Base-by-base conservation (phyloP, 2,797 vertebrate species). In the Mallotus villosus region DNA sequence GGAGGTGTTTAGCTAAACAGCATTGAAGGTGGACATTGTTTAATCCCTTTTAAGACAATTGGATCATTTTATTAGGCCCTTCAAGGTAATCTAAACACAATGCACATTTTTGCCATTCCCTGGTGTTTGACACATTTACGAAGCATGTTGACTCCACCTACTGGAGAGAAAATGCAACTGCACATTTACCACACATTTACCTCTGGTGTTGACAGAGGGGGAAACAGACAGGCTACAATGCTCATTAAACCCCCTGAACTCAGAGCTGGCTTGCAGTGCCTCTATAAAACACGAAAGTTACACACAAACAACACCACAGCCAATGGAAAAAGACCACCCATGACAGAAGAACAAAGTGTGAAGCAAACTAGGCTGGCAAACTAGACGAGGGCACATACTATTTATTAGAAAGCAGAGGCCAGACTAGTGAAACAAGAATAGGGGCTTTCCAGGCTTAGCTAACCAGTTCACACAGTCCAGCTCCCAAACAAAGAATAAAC, bases 151-250 rank as follows among this genome's bases (percentile, higher is more conserved):
- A 57, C 51, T 3, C 78, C 72, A 58, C 69, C 72, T 53, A 14
- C 72, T 77, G 78, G 72, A 46, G 27, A 68, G 4, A 41, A 58
- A 32, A 27, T 16, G 6, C 51, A 66, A 77, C 66, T 66, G 29
- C 46, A 27, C 25, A 58, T 12, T 9, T 25, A 17, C 8, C 19
- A 8, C 8, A 34, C 34, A 34, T n/a, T n/a, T n/a, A 24, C 12
- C 4, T 14, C 8, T 58, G 19, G 19, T 58, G 64, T 25, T 66
- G 46, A 46, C 46, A 66, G 34, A 17, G 21, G 12, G 22, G 24
- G 5, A 53, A 62, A 53, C 59, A 32, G 25, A 16, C 11, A 17
- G 6, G 55, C 57, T 21, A 21, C 49, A 55, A 14, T 16, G 11
- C 71, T 37, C 17, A 60, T 59, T 72, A 60, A 72, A 72, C 34